phyloP scores from a whole-genome alignment of 2,888 invertebrate species.

The Orthonevra nobilis region DNA sequence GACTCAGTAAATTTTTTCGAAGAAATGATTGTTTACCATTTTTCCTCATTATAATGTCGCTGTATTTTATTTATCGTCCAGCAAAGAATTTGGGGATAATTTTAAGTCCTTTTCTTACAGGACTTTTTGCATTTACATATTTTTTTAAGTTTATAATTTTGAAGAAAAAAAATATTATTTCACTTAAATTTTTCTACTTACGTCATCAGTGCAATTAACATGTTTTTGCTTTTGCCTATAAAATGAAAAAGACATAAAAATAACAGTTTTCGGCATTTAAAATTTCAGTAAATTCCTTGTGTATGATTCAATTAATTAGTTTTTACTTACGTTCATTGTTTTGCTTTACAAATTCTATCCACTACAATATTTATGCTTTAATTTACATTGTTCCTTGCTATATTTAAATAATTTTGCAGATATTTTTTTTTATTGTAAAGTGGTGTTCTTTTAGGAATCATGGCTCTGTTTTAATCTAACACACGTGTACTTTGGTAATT shows the following conservation, averaged over 20 bases:
- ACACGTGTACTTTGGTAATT: slow-evolving; percentile 23
- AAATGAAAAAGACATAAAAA: neutral
- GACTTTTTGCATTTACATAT: too few species aligned
- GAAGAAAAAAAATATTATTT: too few species aligned
- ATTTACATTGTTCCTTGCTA: slow-evolving; percentile 18
- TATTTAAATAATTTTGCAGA: neutral
- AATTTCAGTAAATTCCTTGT: neutral
- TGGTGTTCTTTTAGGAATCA: slow-evolving; percentile 49
- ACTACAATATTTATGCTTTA: neutral
- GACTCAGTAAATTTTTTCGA: too few species aligned
- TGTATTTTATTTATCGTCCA: too few species aligned
- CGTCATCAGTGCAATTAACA: slow-evolving; percentile 35
- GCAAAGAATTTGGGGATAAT: too few species aligned
- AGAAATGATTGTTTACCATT: too few species aligned
- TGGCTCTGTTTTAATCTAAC: slow-evolving; percentile 35
- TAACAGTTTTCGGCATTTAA: too few species aligned
- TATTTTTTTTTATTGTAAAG: slow-evolving; percentile 18
- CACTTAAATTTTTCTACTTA: slow-evolving; percentile 10
- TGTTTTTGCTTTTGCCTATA: slow-evolving; percentile 10
- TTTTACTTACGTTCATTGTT: neutral
- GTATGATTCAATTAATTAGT: neutral
- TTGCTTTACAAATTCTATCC: neutral
- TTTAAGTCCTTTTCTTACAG: too few species aligned
- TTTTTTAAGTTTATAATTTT: slow-evolving; percentile 2
- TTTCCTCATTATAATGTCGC: too few species aligned